Percentiles rank a stretch among this genome's conserved stretches.
These are phyloP conservation scores for Helicoverpa armigera DNA, from an alignment of 1,140 invertebrate species.

Conservation along the genomic window DNA sequence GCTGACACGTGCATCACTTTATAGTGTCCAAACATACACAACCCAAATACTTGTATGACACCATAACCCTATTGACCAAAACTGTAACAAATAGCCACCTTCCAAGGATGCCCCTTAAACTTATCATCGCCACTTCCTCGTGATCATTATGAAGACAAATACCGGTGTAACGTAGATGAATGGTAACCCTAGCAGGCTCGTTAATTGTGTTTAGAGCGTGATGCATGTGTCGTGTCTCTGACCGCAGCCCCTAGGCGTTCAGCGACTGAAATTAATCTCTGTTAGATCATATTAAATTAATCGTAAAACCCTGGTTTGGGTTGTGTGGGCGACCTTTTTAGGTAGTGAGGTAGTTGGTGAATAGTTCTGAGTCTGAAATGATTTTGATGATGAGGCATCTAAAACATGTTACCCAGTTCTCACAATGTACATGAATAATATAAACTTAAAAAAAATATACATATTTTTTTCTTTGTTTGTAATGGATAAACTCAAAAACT, in stretches of 20 bases:
- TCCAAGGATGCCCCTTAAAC: not conserved
- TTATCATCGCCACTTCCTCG: slow-evolving; percentile 17
- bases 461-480: no score
- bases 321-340: slow-evolving; percentile 2
- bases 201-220: slow-evolving; percentile 67
- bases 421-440: no score
- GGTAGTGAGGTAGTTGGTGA: not conserved
- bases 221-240: slow-evolving; percentile 64
- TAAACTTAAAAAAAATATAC: no score
- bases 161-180: slow-evolving; percentile 49
- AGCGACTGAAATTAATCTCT: slow-evolving; percentile 56
- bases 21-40: no score
- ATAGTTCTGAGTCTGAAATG: no score
- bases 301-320: slow-evolving; percentile 41
- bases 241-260: slow-evolving; percentile 52
- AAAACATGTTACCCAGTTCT: no score
- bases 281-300: slow-evolving; percentile 53
- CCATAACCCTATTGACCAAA: no score
- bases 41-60: no score
- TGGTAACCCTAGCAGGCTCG: slow-evolving; percentile 57
- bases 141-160: slow-evolving; percentile 50
- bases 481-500: no score
- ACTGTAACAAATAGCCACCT: no score
- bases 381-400: no score
- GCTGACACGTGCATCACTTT: no score